phyloP scores from a whole-genome alignment of 1,140 invertebrate genomes.

The Brachionus calyciflorus region DNA sequence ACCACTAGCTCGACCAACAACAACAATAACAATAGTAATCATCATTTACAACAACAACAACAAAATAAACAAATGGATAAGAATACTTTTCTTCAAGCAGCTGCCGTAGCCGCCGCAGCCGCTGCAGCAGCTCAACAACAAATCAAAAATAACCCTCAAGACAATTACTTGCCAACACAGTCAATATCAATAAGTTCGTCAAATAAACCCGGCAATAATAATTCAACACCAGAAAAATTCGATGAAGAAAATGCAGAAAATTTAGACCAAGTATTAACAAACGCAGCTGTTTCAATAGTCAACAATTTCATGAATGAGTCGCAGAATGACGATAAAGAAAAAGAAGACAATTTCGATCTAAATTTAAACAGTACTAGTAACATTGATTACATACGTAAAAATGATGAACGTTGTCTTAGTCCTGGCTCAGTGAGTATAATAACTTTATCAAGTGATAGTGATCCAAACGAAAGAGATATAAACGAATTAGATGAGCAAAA shows the following conservation, averaged over 20 bases:
- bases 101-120: constrained; percentile 19
- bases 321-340: background rate
- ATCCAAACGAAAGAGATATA: constrained; percentile 15
- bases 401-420: constrained; percentile 14
- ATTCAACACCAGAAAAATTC: background rate
- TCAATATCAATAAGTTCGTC: background rate
- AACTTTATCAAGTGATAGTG: constrained; percentile 41
- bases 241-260: constrained; percentile 1
- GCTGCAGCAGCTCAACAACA: constrained; percentile 18
- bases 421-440: constrained; percentile 40
- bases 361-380: background rate
- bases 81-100: constrained; percentile 30
- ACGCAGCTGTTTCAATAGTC: constrained; percentile 20
- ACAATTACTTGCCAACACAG: background rate
- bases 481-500: background rate
- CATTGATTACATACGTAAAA: constrained; percentile 29
- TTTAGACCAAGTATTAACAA: constrained; percentile 30
- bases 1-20: too few species aligned
- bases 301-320: constrained; percentile 41
- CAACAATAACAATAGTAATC: background rate
- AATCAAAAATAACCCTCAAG: background rate
- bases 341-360: constrained; percentile 14
- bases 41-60: background rate
- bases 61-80: constrained; percentile 11
- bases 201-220: background rate